A percentile compares a stretch with the other conserved stretches of the same genome.
phyloP scores from a whole-genome alignment of 2,113 vertebrate genomes.

The Platysteira castanea region DNA sequence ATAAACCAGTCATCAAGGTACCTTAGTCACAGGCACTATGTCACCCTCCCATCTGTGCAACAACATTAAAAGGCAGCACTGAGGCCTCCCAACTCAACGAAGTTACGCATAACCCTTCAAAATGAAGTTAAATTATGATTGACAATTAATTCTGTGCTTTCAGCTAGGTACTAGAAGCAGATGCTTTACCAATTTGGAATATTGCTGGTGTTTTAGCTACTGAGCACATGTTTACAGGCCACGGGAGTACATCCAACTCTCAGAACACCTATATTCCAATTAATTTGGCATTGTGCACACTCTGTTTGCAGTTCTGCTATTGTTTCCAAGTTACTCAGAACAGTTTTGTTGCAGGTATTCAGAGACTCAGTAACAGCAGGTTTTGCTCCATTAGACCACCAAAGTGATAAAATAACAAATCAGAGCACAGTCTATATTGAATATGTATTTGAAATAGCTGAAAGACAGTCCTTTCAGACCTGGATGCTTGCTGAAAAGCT shows the following conservation, averaged over 20 bases:
- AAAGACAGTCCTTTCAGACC: not conserved
- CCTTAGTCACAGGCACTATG: not conserved
- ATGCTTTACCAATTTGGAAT: constrained; percentile 24
- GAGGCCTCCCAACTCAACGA: not conserved
- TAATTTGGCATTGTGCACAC: constrained; percentile 40
- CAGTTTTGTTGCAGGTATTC: constrained; percentile 39
- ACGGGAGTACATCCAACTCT: constrained; percentile 4
- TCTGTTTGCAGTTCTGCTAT: constrained; percentile 12
- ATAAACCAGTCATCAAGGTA: not conserved
- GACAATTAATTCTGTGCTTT: constrained; percentile 51
- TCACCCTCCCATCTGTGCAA: not conserved
- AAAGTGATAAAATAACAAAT: constrained; percentile 58
- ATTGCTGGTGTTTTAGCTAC: constrained; percentile 23
- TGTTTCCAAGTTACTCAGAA: constrained; percentile 31
- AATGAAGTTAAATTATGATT: constrained; percentile 5
- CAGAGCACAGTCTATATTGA: not conserved
- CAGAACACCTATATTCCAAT: constrained; percentile 54
- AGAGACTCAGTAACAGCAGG: constrained; percentile 52
- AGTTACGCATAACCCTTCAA: not conserved
- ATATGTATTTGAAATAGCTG: constrained; percentile 10
- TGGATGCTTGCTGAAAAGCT: not conserved
- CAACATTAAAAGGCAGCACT: not conserved
- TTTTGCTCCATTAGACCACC: constrained; percentile 47
- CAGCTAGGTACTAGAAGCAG: constrained; percentile 28
- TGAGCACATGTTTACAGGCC: constrained; percentile 52